These are phyloP conservation scores for Lacerta agilis DNA, from an alignment of 2,797 vertebrate genomes.

Conservation along the genomic window DNA sequence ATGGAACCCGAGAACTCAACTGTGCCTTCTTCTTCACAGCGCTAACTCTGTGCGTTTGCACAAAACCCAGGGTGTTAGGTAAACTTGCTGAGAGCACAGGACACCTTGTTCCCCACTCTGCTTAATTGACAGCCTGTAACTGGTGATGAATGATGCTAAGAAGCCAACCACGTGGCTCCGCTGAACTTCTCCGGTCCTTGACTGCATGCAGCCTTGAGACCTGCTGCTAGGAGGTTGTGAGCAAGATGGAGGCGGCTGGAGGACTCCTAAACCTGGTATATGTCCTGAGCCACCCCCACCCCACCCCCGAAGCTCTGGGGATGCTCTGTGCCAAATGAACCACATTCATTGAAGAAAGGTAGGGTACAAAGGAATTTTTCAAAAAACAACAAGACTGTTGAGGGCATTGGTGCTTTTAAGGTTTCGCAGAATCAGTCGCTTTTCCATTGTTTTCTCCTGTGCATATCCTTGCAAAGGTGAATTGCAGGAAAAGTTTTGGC, in stretches of 20 bases:
- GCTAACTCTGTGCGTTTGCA: background rate
- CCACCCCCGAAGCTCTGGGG: too few relatives aligned
- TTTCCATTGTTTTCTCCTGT: background rate
- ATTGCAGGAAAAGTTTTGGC: background rate
- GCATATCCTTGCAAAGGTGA: background rate
- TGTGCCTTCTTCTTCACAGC: background rate
- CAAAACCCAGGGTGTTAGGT: background rate
- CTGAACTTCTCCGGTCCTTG: background rate
- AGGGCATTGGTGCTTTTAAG: too few relatives aligned
- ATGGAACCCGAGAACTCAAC: background rate
- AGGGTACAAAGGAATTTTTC: too few relatives aligned
- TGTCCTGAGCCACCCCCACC: too few relatives aligned
- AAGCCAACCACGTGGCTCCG: background rate
- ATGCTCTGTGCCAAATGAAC: too few relatives aligned
- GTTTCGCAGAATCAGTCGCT: background rate
- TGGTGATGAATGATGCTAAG: background rate
- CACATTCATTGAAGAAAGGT: too few relatives aligned
- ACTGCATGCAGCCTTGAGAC: background rate
- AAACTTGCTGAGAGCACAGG: conserved; percentile 39
- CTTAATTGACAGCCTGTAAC: conserved; percentile 27
- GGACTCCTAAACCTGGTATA: background rate
- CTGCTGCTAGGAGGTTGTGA: background rate
- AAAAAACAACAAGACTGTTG: too few relatives aligned
- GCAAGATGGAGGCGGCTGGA: background rate
- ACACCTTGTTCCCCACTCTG: conserved; percentile 16